phyloP scores from a whole-genome alignment of 2,113 vertebrate species.

The Dicerorhinus sumatrensis region DNA sequence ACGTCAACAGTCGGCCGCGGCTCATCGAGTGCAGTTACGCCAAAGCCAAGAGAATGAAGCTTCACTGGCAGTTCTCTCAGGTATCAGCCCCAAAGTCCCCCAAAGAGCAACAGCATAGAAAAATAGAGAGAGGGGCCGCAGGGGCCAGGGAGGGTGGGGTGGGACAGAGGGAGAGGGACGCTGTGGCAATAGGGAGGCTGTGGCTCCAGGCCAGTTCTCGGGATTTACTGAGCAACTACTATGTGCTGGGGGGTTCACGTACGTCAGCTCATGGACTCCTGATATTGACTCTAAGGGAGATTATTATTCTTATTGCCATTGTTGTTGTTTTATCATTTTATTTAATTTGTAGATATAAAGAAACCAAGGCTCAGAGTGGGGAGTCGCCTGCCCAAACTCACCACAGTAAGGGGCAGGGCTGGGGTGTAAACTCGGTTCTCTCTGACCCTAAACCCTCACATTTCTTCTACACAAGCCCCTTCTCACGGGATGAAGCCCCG shows the following conservation, averaged over 20 bases:
- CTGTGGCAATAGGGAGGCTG: background rate
- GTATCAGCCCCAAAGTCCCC: slow-evolving; percentile 71
- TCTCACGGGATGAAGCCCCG: background rate
- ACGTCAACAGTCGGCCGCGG: slow-evolving; percentile 95
- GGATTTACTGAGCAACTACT: background rate
- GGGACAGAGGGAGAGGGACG: too few species aligned
- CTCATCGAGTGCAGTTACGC: slow-evolving; percentile 98
- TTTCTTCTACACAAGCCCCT: background rate
- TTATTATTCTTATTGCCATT: background rate
- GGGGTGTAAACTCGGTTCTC: background rate
- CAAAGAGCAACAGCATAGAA: rapidly evolving
- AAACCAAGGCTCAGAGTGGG: background rate
- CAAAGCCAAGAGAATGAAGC: slow-evolving; percentile 97
- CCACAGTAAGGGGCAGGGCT: background rate
- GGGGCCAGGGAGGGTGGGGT: too few species aligned
- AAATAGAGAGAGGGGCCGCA: rapidly evolving
- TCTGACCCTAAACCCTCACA: background rate
- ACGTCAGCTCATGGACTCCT: background rate
- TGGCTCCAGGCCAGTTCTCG: background rate
- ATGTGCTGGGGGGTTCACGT: rapidly evolving
- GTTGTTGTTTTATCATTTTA: background rate
- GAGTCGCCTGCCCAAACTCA: background rate
- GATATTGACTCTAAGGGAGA: background rate
- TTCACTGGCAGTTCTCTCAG: slow-evolving; percentile 98
- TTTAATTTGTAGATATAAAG: background rate